phyloP scores from a whole-genome alignment of 2,888 invertebrate species.

The Notodonta ziczac region DNA sequence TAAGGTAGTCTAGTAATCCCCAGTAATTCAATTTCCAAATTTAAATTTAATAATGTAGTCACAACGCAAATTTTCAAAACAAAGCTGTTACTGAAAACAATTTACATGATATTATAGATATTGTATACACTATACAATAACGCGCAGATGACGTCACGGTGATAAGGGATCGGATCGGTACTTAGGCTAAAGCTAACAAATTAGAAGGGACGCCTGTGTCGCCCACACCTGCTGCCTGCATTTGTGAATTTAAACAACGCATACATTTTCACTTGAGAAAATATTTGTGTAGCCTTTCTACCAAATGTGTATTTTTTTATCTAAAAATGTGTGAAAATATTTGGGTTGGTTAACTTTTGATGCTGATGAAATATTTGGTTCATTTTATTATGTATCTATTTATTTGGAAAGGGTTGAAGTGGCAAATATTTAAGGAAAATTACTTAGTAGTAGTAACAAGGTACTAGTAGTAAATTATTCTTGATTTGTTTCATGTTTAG shows the following conservation, averaged over 20 bases:
- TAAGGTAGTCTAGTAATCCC: too few relatives aligned
- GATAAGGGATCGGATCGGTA: constrained; percentile 50
- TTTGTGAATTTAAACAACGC: constrained; percentile 44
- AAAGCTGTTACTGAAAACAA: neutral
- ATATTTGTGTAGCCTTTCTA: neutral
- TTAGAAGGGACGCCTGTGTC: constrained; percentile 59
- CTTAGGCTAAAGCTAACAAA: constrained; percentile 61
- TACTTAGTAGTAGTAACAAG: too few relatives aligned
- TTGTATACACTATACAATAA: neutral
- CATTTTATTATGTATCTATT: neutral
- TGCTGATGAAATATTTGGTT: neutral
- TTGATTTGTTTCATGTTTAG: too few relatives aligned
- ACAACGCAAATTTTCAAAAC: neutral
- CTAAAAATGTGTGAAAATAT: neutral
- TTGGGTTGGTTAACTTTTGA: neutral
- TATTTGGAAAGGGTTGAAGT: neutral
- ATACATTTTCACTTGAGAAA: constrained; percentile 29
- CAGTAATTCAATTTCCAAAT: too few relatives aligned
- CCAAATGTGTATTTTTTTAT: neutral
- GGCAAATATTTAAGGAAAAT: too few relatives aligned
- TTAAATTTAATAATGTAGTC: too few relatives aligned
- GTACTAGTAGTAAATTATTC: too few relatives aligned
- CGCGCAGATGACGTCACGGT: constrained; percentile 49
- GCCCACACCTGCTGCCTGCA: constrained; percentile 57
- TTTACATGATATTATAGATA: neutral